Evolutionary conservation across 2,797 vertebrate species (phyloP), one percentile per base, ranked within the genome.

Genomic region (Eospalax fontanierii): DNA sequence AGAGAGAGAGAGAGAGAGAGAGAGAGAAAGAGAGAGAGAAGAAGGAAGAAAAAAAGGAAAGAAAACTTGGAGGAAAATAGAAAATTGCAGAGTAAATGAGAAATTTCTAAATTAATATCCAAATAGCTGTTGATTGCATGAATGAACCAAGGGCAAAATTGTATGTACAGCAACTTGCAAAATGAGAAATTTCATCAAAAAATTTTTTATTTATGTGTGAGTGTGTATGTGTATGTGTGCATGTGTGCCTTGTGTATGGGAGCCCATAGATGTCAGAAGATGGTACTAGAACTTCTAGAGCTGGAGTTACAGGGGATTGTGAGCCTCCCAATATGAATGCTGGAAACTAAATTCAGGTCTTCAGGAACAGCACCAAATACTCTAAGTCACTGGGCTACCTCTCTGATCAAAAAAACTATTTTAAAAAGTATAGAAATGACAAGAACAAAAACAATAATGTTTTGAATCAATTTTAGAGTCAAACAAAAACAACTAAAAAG

Each of bases 1-100:
- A 26, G 8, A 70, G 15, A 7, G 12, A n/a, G 0, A 4, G 1
- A 8, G 38, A 2, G 15, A 6, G n/a, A 33, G 8, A 61, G 11
- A 9, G 26, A 71, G 30, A 8, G 4, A n/a, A 28, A 63, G 15
- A 35, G 35, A 8, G 5, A 6, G 14, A 8, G 5, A 6, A 9
- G 12, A 71, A 14, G 15, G 6, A 46, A 54, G 21, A 30, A 66
- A 33, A 10, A 33, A 5, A 68, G 19, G 26, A 10, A 84, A n/a
- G 35, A 89, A 28, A 89, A n/a, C 14, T 54, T 63, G 57, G 38
- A 68, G 12, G 59, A 43, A 90, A 89, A 81, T 18, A 70, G 38
- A 75, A 61, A 94, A 71, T 75, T 21, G 76, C 1, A 89, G 30
- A 21, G 4, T 26, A 66, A 35, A 57, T 74, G 26, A 40, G 70